phyloP scores from a whole-genome alignment of 2,888 invertebrate species.

The Phengaris arion region DNA sequence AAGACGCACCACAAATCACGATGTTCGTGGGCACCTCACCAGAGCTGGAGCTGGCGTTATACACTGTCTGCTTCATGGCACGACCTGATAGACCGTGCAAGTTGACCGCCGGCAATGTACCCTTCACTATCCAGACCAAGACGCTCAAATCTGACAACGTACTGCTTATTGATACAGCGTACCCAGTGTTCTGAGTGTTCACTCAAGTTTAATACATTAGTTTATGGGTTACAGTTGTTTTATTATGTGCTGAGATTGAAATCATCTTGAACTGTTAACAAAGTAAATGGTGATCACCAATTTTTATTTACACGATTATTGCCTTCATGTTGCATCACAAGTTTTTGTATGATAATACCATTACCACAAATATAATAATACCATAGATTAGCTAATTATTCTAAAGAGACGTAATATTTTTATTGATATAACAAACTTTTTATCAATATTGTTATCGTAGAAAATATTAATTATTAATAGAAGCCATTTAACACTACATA shows the following conservation, averaged over 20 bases:
- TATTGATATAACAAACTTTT: too few relatives aligned
- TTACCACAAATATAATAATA: too few relatives aligned
- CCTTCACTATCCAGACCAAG: conserved; percentile 69
- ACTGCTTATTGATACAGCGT: conserved; percentile 66
- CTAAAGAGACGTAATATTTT: too few relatives aligned
- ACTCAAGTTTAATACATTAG: neutral
- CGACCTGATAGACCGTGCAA: conserved; percentile 88
- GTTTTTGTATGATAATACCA: too few relatives aligned
- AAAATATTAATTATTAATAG: too few relatives aligned
- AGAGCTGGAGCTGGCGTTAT: conserved; percentile 93
- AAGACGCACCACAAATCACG: conserved; percentile 87
- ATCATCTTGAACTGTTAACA: too few relatives aligned
- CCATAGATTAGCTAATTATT: too few relatives aligned
- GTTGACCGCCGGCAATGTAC: conserved; percentile 71
- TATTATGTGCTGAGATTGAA: neutral
- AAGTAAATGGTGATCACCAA: too few relatives aligned
- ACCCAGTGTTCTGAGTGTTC: conserved; percentile 47
- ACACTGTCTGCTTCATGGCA: conserved; percentile 91
- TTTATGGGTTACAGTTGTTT: conserved; percentile 1
- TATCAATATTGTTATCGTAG: too few relatives aligned
- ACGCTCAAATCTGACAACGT: conserved; percentile 63
- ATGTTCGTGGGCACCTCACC: conserved; percentile 94
- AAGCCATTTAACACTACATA: too few relatives aligned
- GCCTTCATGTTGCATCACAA: too few relatives aligned
- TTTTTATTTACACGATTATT: too few relatives aligned